Evolutionary conservation across 2,888 invertebrate species (phyloP).

Genomic region (Hypena proboscidalis): DNA sequence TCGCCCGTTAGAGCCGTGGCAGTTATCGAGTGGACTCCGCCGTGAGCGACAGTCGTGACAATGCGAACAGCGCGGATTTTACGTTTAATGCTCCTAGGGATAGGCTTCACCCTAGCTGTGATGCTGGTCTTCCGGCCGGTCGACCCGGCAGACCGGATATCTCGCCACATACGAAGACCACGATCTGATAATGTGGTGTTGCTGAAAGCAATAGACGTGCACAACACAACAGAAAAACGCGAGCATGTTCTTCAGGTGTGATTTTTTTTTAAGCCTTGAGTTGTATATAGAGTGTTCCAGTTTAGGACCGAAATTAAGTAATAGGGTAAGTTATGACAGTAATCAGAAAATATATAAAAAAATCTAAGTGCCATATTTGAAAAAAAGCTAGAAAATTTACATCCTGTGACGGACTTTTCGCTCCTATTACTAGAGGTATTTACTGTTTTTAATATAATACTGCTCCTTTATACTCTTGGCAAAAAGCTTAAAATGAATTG

Average conservation of each 20-base stretch:
- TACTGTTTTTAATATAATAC: no score
- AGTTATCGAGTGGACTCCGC: neutral
- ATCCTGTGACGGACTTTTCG: no score
- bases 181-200: constrained; percentile 2
- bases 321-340: no score
- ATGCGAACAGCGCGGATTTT: constrained; percentile 54
- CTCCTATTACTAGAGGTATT: no score
- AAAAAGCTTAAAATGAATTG: no score
- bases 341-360: no score
- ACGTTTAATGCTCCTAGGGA: constrained; percentile 48
- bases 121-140: constrained; percentile 46
- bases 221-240: constrained; percentile 23
- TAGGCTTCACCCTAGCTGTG: constrained; percentile 46
- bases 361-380: no score
- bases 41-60: constrained; percentile 8
- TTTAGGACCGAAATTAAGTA: no score
- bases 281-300: no score
- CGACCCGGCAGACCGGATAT: constrained; percentile 29
- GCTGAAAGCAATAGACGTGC: constrained; percentile 10
- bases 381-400: no score
- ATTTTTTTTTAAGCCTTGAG: neutral
- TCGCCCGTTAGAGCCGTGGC: neutral
- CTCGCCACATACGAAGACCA: constrained; percentile 8
- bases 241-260: constrained; percentile 40
- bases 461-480: no score